Evolutionary conservation across 2,888 invertebrate genomes (phyloP), one percentile per base, ranked within the genome.

Genomic region (Diarsia brunnea): DNA sequence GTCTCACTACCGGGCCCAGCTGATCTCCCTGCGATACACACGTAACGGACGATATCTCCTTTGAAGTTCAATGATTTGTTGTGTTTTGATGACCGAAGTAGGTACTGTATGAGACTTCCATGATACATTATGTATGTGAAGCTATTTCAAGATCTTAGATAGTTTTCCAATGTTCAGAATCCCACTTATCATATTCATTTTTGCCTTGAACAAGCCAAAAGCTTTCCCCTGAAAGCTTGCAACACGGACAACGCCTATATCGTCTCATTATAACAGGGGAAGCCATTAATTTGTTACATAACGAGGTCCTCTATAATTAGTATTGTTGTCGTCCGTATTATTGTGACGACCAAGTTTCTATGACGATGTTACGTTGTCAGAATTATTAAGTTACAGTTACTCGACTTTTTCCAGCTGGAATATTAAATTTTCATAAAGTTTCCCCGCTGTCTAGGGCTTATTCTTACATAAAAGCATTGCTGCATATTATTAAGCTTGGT

Each of bases 361-460:
- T 61, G 66, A 72, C 21, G 38, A 75, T 55, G 77, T 79, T 70
- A 82, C 78, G 74, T 79, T 81, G 78, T 66, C 72, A 79, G 87
- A 86, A 87, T 87, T 85, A 88, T 88, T 75, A 83, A 88, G 86
- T 90, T 89, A 89, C 86, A 88, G 86, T 90, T 89, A 89, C 86
- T 85, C 84, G 81, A 90, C 69, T 89, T 91, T 90, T 90, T 88
- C 88, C 89, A 88, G 88, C 87, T 87, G 87, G 85, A 89, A 92
- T 94, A 94, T 95, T 93, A 95, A 95, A 94, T 92, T 93, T 95
- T 94, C 92, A 94, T 91, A 92, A 94, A 93, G 92, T 93, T 92
- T 88, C 90, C 79, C 78, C 90, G 89, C 90, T 87, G 89, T 91
- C 91, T 92, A 91, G 92, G 91, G 92, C 91, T 92, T 92, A 92